Evolutionary conservation across 2,888 invertebrate species (phyloP).

Genomic region (Cryptophagus acutangulus): DNA sequence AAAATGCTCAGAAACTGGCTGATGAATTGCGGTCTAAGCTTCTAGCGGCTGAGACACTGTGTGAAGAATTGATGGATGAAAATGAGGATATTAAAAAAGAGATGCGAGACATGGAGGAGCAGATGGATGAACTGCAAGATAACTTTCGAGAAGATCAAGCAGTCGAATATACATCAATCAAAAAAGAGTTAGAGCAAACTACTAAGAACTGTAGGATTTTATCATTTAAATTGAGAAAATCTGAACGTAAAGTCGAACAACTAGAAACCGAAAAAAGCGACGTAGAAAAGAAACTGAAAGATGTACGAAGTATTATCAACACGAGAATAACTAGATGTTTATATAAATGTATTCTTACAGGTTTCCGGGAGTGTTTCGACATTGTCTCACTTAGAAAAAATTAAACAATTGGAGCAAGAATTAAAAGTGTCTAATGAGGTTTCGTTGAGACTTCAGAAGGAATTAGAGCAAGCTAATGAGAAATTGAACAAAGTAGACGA

Average conservation of each 20-base stretch:
- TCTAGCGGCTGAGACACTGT: constrained; percentile 83
- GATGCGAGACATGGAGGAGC: constrained; percentile 87
- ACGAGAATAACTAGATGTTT: neutral
- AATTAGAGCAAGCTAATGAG: constrained; percentile 62
- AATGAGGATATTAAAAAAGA: constrained; percentile 93
- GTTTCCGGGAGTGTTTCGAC: constrained; percentile 56
- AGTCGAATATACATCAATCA: constrained; percentile 89
- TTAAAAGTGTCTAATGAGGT: constrained; percentile 75
- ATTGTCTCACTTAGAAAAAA: constrained; percentile 60
- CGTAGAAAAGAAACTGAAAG: constrained; percentile 62
- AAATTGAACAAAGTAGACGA: constrained; percentile 50
- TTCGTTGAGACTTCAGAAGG: constrained; percentile 62
- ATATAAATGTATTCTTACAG: constrained; percentile 28
- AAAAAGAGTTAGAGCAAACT: constrained; percentile 93
- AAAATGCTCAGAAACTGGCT: constrained; percentile 56
- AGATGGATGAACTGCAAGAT: constrained; percentile 99
- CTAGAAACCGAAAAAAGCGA: constrained; percentile 81
- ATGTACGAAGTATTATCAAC: constrained; percentile 44
- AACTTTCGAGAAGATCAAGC: constrained; percentile 96
- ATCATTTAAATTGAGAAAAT: constrained; percentile 95
- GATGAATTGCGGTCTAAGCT: constrained; percentile 79
- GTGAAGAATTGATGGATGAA: constrained; percentile 93
- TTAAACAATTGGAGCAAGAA: constrained; percentile 82
- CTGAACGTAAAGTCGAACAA: constrained; percentile 83
- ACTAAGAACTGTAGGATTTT: constrained; percentile 97